phyloP scores from a whole-genome alignment of 2,797 vertebrate genomes.

The Rhadinocentrus ornatus region DNA sequence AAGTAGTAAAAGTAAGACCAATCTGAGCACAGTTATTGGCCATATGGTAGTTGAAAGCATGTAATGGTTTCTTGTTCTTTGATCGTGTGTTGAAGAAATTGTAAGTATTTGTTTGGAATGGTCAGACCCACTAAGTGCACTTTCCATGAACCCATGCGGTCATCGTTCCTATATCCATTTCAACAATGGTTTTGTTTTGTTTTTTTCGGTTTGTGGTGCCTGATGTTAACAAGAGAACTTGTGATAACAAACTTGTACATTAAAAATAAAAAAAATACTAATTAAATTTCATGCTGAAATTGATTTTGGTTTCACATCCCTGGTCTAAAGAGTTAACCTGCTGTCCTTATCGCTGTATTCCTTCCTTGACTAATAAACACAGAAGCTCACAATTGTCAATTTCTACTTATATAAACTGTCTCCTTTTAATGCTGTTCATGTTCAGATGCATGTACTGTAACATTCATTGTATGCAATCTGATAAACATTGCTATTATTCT shows the following conservation, averaged over 20 bases:
- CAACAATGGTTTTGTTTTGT: slow-evolving; percentile 33
- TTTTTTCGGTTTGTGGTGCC: slow-evolving; percentile 61
- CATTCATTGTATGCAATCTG: slow-evolving; percentile 79
- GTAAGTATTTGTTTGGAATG: slow-evolving; percentile 47
- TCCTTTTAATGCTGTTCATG: slow-evolving; percentile 73
- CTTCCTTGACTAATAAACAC: slow-evolving; percentile 29
- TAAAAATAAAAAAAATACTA: slow-evolving; percentile 15
- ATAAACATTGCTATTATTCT: slow-evolving; percentile 74
- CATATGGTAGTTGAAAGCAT: not conserved
- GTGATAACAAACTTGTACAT: slow-evolving; percentile 27
- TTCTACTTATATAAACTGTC: slow-evolving; percentile 59
- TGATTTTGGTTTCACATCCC: slow-evolving; percentile 20
- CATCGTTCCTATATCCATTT: slow-evolving; percentile 70
- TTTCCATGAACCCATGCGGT: slow-evolving; percentile 74
- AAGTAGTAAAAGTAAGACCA: too few relatives aligned
- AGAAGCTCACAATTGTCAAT: slow-evolving; percentile 45
- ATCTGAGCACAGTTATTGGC: not conserved
- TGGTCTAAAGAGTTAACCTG: slow-evolving; percentile 13
- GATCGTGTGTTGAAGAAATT: not conserved
- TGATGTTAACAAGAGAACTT: slow-evolving; percentile 43
- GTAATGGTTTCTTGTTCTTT: slow-evolving; percentile 6
- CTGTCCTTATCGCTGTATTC: slow-evolving; percentile 33
- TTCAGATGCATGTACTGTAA: slow-evolving; percentile 72
- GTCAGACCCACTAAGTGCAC: slow-evolving; percentile 79
- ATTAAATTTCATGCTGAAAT: slow-evolving; percentile 50